Conservation (phyloP, 2,888 invertebrate species). For the Salticus scenicus region DNA sequence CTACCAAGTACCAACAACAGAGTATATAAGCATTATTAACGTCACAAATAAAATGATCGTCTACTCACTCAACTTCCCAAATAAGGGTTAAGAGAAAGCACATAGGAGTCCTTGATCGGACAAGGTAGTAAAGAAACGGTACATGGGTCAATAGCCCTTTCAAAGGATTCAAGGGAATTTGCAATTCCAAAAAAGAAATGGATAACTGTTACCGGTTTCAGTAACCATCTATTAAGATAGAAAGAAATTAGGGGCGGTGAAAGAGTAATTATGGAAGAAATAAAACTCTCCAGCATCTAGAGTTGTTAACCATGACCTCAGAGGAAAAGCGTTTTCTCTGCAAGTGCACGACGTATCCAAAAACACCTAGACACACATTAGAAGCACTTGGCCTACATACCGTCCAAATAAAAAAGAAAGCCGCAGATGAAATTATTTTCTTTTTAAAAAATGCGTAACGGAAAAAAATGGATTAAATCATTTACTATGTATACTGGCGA, state of each 20-base stretch:
- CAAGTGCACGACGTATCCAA: not conserved
- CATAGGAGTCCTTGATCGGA: not conserved
- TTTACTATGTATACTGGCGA: not conserved
- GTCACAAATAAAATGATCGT: not conserved
- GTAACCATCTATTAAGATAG: not conserved
- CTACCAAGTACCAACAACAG: too few relatives aligned
- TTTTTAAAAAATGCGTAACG: not conserved
- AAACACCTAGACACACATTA: not conserved
- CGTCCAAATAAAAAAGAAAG: not conserved
- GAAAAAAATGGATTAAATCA: not conserved
- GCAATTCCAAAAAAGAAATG: not conserved
- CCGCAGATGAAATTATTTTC: not conserved
- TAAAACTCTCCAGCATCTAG: not conserved
- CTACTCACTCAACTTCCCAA: not conserved
- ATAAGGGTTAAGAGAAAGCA: not conserved
- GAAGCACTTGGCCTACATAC: conserved; percentile 1
- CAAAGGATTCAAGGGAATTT: not conserved
- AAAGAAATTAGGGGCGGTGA: not conserved
- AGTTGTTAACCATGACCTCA: conserved; percentile 17
- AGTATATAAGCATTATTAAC: too few relatives aligned
- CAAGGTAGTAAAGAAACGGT: not conserved
- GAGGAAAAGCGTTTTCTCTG: not conserved
- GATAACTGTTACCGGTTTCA: not conserved
- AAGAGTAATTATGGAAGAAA: not conserved
- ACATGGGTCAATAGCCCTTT: not conserved